Evolutionary conservation across 2,797 vertebrate genomes (phyloP).

Genomic region (Hippopotamyrus pictus): DNA sequence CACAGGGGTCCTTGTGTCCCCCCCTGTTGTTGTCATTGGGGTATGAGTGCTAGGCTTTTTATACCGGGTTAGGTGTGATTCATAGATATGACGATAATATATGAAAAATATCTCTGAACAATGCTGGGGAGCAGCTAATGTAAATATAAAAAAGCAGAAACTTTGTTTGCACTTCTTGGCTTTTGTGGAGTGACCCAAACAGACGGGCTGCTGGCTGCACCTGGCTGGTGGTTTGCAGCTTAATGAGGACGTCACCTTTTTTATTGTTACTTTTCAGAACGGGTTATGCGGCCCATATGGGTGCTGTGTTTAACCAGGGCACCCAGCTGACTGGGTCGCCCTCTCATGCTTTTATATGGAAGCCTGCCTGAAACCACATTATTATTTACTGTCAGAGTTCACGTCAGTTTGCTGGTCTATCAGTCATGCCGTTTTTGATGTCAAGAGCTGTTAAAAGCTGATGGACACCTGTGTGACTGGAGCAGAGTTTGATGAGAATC

Average conservation of each 20-base stretch:
- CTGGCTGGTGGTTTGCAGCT: background rate
- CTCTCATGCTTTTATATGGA: background rate
- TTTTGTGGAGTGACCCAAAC: background rate
- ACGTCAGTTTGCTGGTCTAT: background rate
- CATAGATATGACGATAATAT: background rate
- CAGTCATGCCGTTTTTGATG: background rate
- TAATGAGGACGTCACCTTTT: background rate
- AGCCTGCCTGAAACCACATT: background rate
- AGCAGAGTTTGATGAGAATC: background rate
- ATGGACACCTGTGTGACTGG: background rate
- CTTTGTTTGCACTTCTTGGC: background rate
- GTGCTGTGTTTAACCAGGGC: background rate
- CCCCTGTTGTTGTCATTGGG: constrained; percentile 16
- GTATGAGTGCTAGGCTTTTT: background rate
- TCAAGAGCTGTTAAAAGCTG: background rate
- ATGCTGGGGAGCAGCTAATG: background rate
- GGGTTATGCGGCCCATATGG: background rate
- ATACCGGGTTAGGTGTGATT: background rate
- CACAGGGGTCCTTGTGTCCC: constrained; percentile 6
- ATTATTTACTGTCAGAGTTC: constrained; percentile 7
- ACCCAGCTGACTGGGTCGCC: constrained; percentile 3
- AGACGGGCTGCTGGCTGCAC: background rate
- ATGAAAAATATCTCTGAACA: background rate
- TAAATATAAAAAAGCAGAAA: background rate
- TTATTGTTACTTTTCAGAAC: background rate